Evolutionary conservation across 2,888 invertebrate species (phyloP).

Genomic region (Scotopteryx bipunctaria): DNA sequence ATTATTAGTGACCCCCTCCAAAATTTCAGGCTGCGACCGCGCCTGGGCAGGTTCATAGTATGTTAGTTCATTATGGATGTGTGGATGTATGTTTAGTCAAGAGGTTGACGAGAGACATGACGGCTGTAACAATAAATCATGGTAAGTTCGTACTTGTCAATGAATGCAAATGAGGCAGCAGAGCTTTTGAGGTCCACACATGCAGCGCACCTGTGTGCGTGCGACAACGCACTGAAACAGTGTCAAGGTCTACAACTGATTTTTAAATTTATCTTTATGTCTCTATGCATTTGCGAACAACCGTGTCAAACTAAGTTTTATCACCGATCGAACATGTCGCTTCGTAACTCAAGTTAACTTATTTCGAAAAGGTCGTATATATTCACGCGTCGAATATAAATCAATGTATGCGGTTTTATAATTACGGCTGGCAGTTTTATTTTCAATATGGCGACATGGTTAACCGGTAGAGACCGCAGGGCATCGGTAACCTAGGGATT

Average conservation of each 20-base stretch:
- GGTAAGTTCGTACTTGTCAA: conserved; percentile 22
- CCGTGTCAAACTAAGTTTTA: conserved; percentile 26
- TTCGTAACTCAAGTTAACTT: conserved; percentile 1
- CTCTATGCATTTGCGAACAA: conserved; percentile 31
- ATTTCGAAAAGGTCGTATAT: conserved; percentile 28
- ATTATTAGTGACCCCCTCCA: too few relatives aligned
- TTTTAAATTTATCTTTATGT: conserved; percentile 61
- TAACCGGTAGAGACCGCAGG: conserved; percentile 26
- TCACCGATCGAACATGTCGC: neutral
- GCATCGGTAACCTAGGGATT: conserved; percentile 14
- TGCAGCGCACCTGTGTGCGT: conserved; percentile 35
- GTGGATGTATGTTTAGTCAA: too few relatives aligned
- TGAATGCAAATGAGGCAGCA: conserved; percentile 34
- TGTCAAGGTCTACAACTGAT: conserved; percentile 76
- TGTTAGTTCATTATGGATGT: too few relatives aligned
- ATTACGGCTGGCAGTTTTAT: conserved; percentile 33
- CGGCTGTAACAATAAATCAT: conserved; percentile 16
- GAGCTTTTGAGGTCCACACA: conserved; percentile 36
- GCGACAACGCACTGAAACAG: conserved; percentile 64
- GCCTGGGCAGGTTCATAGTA: too few relatives aligned
- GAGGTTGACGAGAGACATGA: neutral
- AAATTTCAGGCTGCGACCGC: too few relatives aligned
- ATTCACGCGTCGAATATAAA: conserved; percentile 30
- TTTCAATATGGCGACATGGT: conserved; percentile 31
- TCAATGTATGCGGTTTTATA: conserved; percentile 33